phyloP scores from a whole-genome alignment of 2,797 vertebrate genomes.

The Antennarius maculatus region DNA sequence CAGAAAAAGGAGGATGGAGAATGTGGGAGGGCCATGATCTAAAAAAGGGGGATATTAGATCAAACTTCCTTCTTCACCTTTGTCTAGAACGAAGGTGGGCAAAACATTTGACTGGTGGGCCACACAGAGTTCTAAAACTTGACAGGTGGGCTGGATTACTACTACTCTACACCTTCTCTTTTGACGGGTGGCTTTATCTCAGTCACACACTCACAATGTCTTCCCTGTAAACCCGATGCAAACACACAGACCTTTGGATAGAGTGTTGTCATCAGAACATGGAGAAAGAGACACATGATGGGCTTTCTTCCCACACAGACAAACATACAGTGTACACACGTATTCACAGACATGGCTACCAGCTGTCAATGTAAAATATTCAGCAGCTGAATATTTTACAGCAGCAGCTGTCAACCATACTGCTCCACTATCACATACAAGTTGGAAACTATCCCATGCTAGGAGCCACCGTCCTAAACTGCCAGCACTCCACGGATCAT shows the following conservation, averaged over 20 bases:
- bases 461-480: constrained; percentile 7
- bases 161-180: not conserved
- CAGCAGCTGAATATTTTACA: too few species aligned
- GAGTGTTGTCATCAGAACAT: constrained; percentile 6
- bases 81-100: too few species aligned
- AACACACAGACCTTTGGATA: constrained; percentile 30
- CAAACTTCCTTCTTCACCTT: not conserved
- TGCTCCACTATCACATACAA: constrained; percentile 7
- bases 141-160: too few species aligned
- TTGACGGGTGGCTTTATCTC: constrained; percentile 14
- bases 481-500: constrained; percentile 20
- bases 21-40: constrained; percentile 17
- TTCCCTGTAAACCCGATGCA: not conserved
- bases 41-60: constrained; percentile 21
- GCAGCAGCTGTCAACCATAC: not conserved
- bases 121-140: too few species aligned
- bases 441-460: constrained; percentile 7
- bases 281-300: constrained; percentile 14
- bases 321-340: not conserved
- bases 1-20: constrained; percentile 7
- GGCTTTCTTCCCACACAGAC: constrained; percentile 22
- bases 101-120: too few species aligned
- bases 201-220: not conserved
- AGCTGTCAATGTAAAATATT: constrained; percentile 68
- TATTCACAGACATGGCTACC: constrained; percentile 18